Evolutionary conservation across 2,888 invertebrate genomes (phyloP).

Genomic region (Shargacucullia verbasci): DNA sequence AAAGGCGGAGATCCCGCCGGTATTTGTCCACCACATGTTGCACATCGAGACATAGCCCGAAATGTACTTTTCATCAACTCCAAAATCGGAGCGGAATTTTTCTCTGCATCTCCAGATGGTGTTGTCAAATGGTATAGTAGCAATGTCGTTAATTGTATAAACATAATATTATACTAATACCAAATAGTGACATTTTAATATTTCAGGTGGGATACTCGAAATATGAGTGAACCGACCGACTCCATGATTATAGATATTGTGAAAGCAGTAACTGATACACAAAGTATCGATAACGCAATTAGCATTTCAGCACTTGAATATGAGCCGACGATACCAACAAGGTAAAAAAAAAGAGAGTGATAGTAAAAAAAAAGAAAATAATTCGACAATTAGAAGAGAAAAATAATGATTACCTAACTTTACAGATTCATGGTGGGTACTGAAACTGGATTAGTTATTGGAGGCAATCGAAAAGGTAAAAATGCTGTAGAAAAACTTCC

Average conservation of each 20-base stretch:
- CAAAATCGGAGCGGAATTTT: slow-evolving; percentile 98
- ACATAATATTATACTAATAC: too few species aligned
- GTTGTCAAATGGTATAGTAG: slow-evolving; percentile 93
- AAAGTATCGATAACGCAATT: slow-evolving; percentile 89
- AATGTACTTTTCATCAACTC: slow-evolving; percentile 97
- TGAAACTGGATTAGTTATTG: slow-evolving; percentile 91
- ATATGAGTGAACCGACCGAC: slow-evolving; percentile 91
- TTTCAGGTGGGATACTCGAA: slow-evolving; percentile 92
- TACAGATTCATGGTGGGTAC: slow-evolving; percentile 92
- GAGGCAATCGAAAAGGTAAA: slow-evolving; percentile 93
- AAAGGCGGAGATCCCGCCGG: slow-evolving; percentile 95
- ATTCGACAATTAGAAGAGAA: background rate
- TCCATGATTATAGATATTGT: slow-evolving; percentile 92
- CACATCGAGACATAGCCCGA: slow-evolving; percentile 96
- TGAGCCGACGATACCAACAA: slow-evolving; percentile 93
- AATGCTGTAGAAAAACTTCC: slow-evolving; percentile 91
- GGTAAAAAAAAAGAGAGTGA: slow-evolving; percentile 77
- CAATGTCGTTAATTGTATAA: background rate
- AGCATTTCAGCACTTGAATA: slow-evolving; percentile 93
- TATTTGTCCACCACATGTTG: slow-evolving; percentile 93
- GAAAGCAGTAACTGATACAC: slow-evolving; percentile 88
- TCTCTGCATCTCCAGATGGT: slow-evolving; percentile 97
- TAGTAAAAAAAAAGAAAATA: too few species aligned
- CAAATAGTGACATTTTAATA: background rate
- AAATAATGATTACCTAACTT: slow-evolving; percentile 30